Base-by-base conservation (phyloP, 2,888 invertebrate species). In the Cistogaster globosa region DNA sequence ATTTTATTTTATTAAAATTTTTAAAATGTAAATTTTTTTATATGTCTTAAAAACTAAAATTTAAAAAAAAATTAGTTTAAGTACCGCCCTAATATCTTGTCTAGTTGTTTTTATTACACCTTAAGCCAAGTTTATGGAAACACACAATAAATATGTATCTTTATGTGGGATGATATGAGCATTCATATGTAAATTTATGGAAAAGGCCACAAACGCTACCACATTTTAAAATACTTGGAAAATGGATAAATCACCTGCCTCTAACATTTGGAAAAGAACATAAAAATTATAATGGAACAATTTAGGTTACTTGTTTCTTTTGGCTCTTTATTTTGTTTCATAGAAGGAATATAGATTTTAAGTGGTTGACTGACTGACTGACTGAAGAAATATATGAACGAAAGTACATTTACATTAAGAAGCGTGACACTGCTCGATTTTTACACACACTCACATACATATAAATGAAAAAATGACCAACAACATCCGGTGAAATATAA, bases 61-160 rank as follows among this genome's bases (percentile, higher is more conserved):
- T 26, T 26, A 2, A 16, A 0, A 16, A 45, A 48, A 48, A 48
- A 12, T 48, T 16, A 12, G 5, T 53, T 18, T 4, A 53, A 18
- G 51, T 18, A n/a, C 14, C 14, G 1, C 0, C 68, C 22, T 20
- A 67, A 51, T 51, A 20, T 14, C 26, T 26, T 2, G 12, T 16
- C 32, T 18, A 36, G 16, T 57, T 18, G 4, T 20, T 42, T 57
- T 42, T 16, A 42, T 57, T 48, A 16, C 14, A 36, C 8, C n/a
- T 32, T 89, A 5, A 90, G 89, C 88, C 90, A 79, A 60, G 32
- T 53, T 74, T 60, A 65, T 72, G 51, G 7, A 51, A 60, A 51
- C 36, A 62, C 32, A 62, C 18, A 62, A 55, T 78, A 80, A 80
- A 72, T 57, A 45, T 55, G 62, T 80, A 80, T 78, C 78, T 78